These are phyloP conservation scores for Meteorus colon DNA, from an alignment of 2,888 invertebrate genomes.

Conservation along the genomic window DNA sequence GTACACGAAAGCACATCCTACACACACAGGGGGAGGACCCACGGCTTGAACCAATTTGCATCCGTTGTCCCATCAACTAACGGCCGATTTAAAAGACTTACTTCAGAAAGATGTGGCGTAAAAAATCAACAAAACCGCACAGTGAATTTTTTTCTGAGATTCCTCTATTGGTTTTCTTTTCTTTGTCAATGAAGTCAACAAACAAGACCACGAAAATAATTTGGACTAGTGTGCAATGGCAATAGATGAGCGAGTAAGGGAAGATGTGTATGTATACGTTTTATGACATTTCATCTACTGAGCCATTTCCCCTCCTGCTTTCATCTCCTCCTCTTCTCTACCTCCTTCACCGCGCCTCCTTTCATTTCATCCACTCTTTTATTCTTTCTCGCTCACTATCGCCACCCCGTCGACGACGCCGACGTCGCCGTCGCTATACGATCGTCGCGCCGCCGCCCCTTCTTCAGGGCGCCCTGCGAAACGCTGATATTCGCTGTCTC, in stretches of 20 bases:
- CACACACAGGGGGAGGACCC: neutral
- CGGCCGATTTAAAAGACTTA: neutral
- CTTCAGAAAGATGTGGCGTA: neutral
- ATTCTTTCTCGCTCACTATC: conserved; percentile 28
- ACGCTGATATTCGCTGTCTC: conserved; percentile 43
- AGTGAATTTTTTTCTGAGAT: neutral
- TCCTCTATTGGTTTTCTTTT: neutral
- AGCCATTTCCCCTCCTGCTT: conserved; percentile 33
- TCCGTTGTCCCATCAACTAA: conserved; percentile 1
- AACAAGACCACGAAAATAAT: neutral
- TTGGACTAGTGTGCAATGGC: neutral
- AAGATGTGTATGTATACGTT: conserved; percentile 48
- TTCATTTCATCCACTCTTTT: conserved; percentile 32
- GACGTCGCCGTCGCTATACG: conserved; percentile 51
- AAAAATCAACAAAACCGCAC: conserved; percentile 9
- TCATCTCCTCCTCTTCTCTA: conserved; percentile 32
- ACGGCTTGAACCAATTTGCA: neutral
- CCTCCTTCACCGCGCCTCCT: conserved; percentile 32
- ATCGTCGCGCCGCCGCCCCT: conserved; percentile 53
- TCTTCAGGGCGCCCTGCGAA: conserved; percentile 39
- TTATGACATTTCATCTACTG: conserved; percentile 55
- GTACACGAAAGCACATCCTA: neutral
- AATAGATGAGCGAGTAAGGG: neutral
- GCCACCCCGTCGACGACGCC: conserved; percentile 47
- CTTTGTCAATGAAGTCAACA: neutral